Conservation (phyloP, 1,140 invertebrate species). For the Dryas iulia region DNA sequence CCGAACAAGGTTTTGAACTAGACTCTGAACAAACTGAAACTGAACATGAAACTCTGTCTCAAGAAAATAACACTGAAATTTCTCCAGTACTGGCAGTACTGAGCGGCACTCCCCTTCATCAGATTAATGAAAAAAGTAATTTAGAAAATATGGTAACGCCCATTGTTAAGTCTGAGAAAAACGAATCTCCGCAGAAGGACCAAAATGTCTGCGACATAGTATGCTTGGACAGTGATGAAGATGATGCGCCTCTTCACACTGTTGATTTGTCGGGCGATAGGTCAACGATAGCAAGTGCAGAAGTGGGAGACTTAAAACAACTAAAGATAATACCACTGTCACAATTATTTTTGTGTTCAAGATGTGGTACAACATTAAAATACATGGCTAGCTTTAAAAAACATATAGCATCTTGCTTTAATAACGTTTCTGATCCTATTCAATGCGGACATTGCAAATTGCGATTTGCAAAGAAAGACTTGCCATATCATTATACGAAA, state of each 20-base stretch:
- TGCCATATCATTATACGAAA: slow-evolving; percentile 41
- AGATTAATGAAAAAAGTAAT: background rate
- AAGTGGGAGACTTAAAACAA: background rate
- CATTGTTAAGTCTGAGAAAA: slow-evolving; percentile 28
- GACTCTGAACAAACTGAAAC: background rate
- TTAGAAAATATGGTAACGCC: slow-evolving; percentile 7
- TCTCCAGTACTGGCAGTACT: background rate
- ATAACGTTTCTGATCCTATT: slow-evolving; percentile 11
- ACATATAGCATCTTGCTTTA: slow-evolving; percentile 41
- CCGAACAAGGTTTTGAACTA: background rate
- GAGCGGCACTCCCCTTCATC: background rate
- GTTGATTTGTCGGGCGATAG: slow-evolving; percentile 40
- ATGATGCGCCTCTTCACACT: slow-evolving; percentile 34
- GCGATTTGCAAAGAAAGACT: slow-evolving; percentile 9
- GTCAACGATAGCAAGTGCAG: background rate
- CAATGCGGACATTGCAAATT: slow-evolving; percentile 44
- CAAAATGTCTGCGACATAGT: slow-evolving; percentile 37
- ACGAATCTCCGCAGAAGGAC: slow-evolving; percentile 12
- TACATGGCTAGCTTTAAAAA: slow-evolving; percentile 38
- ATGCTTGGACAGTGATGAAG: slow-evolving; percentile 66
- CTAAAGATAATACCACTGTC: slow-evolving; percentile 16
- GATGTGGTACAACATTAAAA: slow-evolving; percentile 39
- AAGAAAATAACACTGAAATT: background rate
- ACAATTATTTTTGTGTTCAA: slow-evolving; percentile 43
- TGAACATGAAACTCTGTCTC: background rate